Evolutionary conservation across 2,113 vertebrate genomes (phyloP).

Genomic region (Sorex fumeus): DNA sequence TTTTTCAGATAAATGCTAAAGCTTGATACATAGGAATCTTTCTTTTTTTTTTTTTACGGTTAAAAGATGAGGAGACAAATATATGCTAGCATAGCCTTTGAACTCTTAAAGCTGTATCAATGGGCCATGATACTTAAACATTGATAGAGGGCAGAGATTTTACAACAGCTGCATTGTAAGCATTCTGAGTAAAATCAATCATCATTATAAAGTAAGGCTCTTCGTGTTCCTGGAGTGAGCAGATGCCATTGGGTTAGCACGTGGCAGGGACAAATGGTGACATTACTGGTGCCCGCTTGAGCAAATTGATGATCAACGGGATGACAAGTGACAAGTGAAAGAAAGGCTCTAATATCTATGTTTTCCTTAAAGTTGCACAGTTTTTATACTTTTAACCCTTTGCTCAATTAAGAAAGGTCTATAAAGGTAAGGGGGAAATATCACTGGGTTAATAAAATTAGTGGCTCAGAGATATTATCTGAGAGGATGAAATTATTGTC

Average conservation of each 20-base stretch:
- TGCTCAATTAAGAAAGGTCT: conserved; percentile 66
- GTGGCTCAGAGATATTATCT: not conserved
- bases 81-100: conserved; percentile 89
- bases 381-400: conserved; percentile 76
- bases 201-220: conserved; percentile 74
- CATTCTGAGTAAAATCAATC: conserved; percentile 80
- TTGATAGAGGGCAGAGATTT: conserved; percentile 83
- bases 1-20: conserved; percentile 95
- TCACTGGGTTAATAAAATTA: conserved; percentile 12
- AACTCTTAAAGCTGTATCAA: conserved; percentile 93
- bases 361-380: conserved; percentile 70
- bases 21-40: conserved; percentile 91
- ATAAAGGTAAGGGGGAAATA: conserved; percentile 39
- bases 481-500: not conserved
- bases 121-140: conserved; percentile 92
- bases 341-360: conserved; percentile 66
- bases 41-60: conserved; percentile 90
- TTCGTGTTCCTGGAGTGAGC: too few relatives aligned
- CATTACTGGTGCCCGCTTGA: too few relatives aligned
- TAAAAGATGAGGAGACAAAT: conserved; percentile 87
- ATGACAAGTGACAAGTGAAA: too few relatives aligned
- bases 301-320: too few relatives aligned
- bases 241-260: too few relatives aligned
- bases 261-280: too few relatives aligned
- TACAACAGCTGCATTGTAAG: conserved; percentile 85